Conservation (phyloP, 2,797 vertebrate genomes). For the Tympanoctomys barrerae region DNA sequence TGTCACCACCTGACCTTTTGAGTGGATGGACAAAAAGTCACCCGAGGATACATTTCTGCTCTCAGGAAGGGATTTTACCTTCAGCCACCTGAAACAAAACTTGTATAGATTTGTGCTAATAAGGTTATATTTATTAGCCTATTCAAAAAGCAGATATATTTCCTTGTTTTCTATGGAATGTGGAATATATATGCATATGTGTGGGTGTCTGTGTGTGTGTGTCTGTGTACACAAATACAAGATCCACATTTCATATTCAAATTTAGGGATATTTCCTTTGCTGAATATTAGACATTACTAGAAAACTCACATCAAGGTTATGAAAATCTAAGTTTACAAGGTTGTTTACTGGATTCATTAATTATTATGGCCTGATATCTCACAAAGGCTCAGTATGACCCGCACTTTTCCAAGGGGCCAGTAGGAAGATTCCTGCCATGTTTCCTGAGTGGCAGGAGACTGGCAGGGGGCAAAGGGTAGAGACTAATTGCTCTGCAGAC, state of each 20-base stretch:
- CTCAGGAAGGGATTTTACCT: background rate
- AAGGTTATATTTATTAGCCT: background rate
- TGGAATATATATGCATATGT: too few relatives aligned
- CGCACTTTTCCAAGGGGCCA: background rate
- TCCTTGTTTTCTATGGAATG: background rate
- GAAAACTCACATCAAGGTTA: background rate
- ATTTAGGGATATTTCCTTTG: background rate
- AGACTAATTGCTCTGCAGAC: background rate
- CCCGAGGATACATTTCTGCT: background rate
- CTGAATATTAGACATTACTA: background rate
- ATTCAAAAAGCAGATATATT: background rate
- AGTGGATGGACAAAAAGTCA: too few relatives aligned
- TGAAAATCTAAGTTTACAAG: background rate
- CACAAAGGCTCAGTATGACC: background rate
- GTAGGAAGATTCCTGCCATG: background rate
- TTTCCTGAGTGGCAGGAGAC: background rate
- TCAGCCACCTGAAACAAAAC: background rate
- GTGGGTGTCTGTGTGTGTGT: fast-evolving
- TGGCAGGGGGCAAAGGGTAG: background rate
- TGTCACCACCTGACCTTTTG: background rate
- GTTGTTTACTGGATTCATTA: background rate
- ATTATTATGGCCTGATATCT: background rate
- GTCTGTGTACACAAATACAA: background rate
- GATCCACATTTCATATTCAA: background rate
- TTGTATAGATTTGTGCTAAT: background rate